Percentiles rank a stretch among this genome's conserved stretches.
Conservation (phyloP, 2,888 invertebrate species). For the Nomada ferruginata region DNA sequence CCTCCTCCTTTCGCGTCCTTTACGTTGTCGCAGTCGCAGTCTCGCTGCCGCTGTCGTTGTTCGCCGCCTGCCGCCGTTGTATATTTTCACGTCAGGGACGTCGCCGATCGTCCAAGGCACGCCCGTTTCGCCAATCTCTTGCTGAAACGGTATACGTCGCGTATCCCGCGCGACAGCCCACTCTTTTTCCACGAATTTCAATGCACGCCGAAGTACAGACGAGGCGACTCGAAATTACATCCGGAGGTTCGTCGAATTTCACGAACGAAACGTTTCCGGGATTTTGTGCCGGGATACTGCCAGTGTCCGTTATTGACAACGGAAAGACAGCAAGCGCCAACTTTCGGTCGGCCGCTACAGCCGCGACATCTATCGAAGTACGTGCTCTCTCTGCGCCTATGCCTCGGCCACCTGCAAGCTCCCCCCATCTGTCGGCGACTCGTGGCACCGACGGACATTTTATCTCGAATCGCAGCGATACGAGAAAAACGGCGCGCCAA, state of each 20-base stretch:
- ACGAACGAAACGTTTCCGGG: constrained; percentile 70
- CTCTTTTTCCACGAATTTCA: constrained; percentile 2
- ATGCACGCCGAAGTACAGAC: constrained; percentile 19
- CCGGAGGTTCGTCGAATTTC: constrained; percentile 44
- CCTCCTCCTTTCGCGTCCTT: not conserved
- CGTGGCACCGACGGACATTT: not conserved
- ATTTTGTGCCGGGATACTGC: constrained; percentile 77
- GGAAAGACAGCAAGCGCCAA: constrained; percentile 78
- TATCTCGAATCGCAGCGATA: not conserved
- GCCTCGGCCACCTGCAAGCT: not conserved
- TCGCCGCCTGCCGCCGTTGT: constrained; percentile 31
- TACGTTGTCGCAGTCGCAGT: constrained; percentile 27
- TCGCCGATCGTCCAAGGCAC: constrained; percentile 67
- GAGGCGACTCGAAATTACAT: constrained; percentile 36
- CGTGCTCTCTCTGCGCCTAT: not conserved
- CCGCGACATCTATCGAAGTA: constrained; percentile 65
- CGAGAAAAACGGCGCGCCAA: not conserved
- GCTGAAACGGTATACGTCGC: constrained; percentile 14
- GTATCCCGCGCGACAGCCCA: constrained; percentile 20
- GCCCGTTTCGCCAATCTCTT: constrained; percentile 62
- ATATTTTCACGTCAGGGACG: constrained; percentile 43
- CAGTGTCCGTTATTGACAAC: constrained; percentile 82
- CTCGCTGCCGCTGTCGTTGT: constrained; percentile 28
- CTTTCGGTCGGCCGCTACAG: constrained; percentile 66
- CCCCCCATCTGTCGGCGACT: constrained; percentile 15